These are phyloP conservation scores for Sebastes diploproa DNA, from an alignment of 2,797 vertebrate genomes.

Conservation along the genomic window DNA sequence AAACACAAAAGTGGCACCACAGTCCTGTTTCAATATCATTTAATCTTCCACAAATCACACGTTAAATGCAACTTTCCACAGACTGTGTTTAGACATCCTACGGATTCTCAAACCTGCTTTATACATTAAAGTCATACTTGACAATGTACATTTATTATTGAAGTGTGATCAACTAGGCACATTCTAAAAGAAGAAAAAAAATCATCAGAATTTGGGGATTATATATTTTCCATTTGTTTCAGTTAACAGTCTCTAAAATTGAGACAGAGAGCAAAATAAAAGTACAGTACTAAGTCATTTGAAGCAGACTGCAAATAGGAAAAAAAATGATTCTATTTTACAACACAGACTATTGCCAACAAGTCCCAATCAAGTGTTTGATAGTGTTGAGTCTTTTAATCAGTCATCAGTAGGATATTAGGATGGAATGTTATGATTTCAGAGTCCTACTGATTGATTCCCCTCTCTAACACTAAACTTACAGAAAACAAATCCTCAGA, in stretches of 20 bases:
- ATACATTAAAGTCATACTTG: conserved; percentile 41
- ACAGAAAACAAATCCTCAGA: neutral
- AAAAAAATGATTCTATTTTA: conserved; percentile 27
- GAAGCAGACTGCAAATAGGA: conserved; percentile 23
- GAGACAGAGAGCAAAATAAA: conserved; percentile 29
- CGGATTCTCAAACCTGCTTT: conserved; percentile 24
- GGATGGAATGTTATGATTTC: conserved; percentile 44
- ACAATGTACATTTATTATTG: conserved; percentile 54
- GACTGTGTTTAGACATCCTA: conserved; percentile 27
- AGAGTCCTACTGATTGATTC: conserved; percentile 2
- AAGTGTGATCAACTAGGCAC: conserved; percentile 48
- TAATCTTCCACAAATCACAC: conserved; percentile 53
- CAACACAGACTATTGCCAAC: conserved; percentile 29
- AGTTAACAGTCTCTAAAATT: conserved; percentile 27
- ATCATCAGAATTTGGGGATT: neutral
- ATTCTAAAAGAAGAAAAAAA: conserved; percentile 43
- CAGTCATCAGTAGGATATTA: conserved; percentile 17
- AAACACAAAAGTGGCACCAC: conserved; percentile 12
- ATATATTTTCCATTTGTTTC: conserved; percentile 25
- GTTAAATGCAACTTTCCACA: conserved; percentile 32
- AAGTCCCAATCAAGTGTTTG: conserved; percentile 12
- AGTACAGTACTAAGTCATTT: conserved; percentile 55
- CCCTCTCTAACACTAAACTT: neutral
- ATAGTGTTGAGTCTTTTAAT: neutral
- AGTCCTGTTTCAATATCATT: conserved; percentile 36